Evolutionary conservation across 1,140 invertebrate species (phyloP), one percentile per base, ranked within the genome.

Genomic region (Callitettix versicolor): DNA sequence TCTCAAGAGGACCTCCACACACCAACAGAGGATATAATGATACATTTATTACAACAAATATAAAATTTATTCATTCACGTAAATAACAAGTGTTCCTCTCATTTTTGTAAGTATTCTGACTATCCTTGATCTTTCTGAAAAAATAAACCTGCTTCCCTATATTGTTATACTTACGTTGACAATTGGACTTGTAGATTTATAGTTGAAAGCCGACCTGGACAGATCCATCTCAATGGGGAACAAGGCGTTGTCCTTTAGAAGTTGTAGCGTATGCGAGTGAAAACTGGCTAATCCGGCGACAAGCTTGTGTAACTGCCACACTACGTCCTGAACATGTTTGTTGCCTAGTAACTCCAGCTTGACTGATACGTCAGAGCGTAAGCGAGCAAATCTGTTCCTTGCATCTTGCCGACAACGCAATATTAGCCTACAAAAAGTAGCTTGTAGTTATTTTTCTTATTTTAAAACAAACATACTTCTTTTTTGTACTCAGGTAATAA

Each of bases 221-320:
- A 98, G 75, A 72, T 98, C 94, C 15, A 98, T 88, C 74, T 99
- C 95, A 9, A 99, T 93, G 0, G 95, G 95, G 71, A 98, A 98
- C 5, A 97, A 74, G 0, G 81, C 78, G 1, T 83, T 79, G 40
- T 81, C 78, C 26, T 84, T 80, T 38, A 95, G 72, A 59, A 92
- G 76, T 42, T 81, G 78, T 41, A 79, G 71, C 0, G 76, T 73
- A 42, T 76, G 78, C 40, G 47, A 44, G 38, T 63, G 64, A 48
- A 66, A 65, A 40, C 47, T 40, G 17, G 75, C 72, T 61, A 84
- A 73, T n/a, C 75, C 74, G 21, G 72, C 69, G 3, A 60, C 79
- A 53, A 95, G 79, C 58, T 84, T 80, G 55, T 86, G 80, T 18
- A 95, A 69, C 64, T 95, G 90, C 64, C 81, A 81, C 1, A 88